Base-by-base conservation (phyloP, 2,888 invertebrate species). In the Nomada fabriciana region DNA sequence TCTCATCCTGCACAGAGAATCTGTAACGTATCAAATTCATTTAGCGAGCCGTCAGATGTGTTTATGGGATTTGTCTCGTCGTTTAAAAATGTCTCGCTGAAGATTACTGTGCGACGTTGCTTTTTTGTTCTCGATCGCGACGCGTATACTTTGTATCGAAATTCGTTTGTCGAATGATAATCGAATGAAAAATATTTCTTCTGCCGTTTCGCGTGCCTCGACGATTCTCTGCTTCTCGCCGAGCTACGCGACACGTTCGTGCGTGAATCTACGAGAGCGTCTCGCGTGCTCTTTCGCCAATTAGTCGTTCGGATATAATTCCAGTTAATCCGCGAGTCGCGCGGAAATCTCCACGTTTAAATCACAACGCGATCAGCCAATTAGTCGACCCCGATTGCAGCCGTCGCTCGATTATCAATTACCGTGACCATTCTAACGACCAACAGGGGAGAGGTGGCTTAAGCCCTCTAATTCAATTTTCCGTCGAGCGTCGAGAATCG, bases 381-480 rank as follows among this genome's bases (percentile, higher is more conserved):
- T 85, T 85, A 85, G 85, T 84, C 83, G 89, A 84, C 88, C 88
- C 80, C 80, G 74, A 70, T 71, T 72, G 77, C 82, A 85, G 83
- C 83, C 86, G 86, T 85, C 84, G 89, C 88, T 89, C 91, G 90
- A 91, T 92, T 92, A 92, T 92, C 92, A 92, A 92, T 92, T 92
- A 91, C 87, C 90, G 89, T 86, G 90, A 89, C 89, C 87, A 82
- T 88, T 87, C 86, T 87, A 86, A 88, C 87, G 86, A 87, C 83
- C 83, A 72, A 73, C 79, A 61, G 65, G 80, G 76, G 81, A 76
- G 63, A 59, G 71, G 70, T 79, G 85, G 90, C 90, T 91, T 90
- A 89, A 90, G 88, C 90, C 76, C 73, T 88, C 89, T 91, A 90
- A 92, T 92, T 92, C 89, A 89, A 90, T 91, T 91, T 90, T 81